These are phyloP conservation scores for Suricata suricatta DNA, from an alignment of 2,113 vertebrate genomes.

Conservation along the genomic window DNA sequence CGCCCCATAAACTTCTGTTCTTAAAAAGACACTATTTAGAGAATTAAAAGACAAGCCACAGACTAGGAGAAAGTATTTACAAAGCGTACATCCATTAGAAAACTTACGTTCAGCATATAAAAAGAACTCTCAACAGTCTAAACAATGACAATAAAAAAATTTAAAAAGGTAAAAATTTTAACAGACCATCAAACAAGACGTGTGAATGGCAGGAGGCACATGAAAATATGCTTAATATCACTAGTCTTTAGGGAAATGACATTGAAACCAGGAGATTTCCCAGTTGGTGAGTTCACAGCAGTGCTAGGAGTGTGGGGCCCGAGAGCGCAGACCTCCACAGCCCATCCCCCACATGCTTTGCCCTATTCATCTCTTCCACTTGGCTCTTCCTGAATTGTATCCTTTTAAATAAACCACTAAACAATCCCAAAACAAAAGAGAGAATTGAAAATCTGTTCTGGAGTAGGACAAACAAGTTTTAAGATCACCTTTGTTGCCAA, in stretches of 20 bases:
- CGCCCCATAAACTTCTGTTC: background rate
- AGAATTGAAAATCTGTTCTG: slow-evolving; percentile 89
- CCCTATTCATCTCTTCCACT: background rate
- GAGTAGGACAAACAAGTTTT: slow-evolving; percentile 84
- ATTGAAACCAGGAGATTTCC: too few relatives aligned
- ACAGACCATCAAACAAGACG: background rate
- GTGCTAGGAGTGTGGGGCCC: fast-evolving
- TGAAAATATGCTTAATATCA: background rate
- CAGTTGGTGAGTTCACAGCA: background rate
- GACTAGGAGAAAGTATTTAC: background rate
- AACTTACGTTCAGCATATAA: background rate
- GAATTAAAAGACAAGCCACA: background rate
- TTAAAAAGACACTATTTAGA: background rate
- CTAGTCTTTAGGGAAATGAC: too few relatives aligned
- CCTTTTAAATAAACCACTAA: background rate
- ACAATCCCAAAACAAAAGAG: slow-evolving; percentile 87
- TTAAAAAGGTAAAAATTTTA: background rate
- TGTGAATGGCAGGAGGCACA: background rate
- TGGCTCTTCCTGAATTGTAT: background rate
- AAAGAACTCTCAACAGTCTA: background rate
- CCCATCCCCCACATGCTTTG: background rate
- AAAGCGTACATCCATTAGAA: background rate
- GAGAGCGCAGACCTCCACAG: too few relatives aligned
- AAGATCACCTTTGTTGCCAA: slow-evolving; percentile 87
- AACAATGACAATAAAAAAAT: background rate